Percentiles rank a stretch among this genome's conserved stretches.
These are phyloP conservation scores for Cottus gobio DNA, from an alignment of 2,113 vertebrate genomes.

Conservation along the genomic window DNA sequence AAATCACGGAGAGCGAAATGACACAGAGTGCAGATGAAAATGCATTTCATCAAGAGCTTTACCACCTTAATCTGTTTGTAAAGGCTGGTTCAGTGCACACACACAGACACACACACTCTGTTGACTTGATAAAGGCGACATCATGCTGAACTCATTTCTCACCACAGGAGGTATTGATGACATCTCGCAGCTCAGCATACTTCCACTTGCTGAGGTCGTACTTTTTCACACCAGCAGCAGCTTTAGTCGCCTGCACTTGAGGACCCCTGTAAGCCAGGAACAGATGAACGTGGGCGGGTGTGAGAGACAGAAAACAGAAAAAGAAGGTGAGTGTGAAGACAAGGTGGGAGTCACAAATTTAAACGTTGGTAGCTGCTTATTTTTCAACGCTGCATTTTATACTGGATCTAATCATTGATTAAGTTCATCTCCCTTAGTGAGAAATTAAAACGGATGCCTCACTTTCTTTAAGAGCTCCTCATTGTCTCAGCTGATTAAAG, in stretches of 20 bases:
- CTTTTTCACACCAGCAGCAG: slow-evolving; percentile 92
- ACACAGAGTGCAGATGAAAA: slow-evolving; percentile 14
- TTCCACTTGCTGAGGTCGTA: slow-evolving; percentile 99
- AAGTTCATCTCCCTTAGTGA: not conserved
- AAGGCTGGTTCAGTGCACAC: not conserved
- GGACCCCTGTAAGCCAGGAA: slow-evolving; percentile 84
- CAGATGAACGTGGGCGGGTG: slow-evolving; percentile 22
- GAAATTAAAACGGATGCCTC: slow-evolving; percentile 14
- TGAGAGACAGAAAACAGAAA: not conserved
- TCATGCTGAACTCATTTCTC: slow-evolving; percentile 62
- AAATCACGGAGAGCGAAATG: slow-evolving; percentile 5
- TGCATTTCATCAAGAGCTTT: not conserved
- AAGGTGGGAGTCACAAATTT: not conserved
- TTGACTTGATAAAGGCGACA: not conserved
- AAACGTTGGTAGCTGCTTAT: not conserved
- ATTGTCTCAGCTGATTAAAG: slow-evolving; percentile 25
- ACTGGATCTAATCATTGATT: not conserved
- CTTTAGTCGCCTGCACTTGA: slow-evolving; percentile 96
- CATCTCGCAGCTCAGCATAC: slow-evolving; percentile 96
- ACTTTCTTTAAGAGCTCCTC: slow-evolving; percentile 6
- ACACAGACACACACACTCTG: slow-evolving; percentile 3
- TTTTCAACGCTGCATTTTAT: slow-evolving; percentile 17
- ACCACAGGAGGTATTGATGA: slow-evolving; percentile 99
- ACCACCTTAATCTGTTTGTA: not conserved
- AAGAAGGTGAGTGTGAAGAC: slow-evolving; percentile 2